phyloP scores from a whole-genome alignment of 2,113 vertebrate genomes.

The Recurvirostra avosetta region DNA sequence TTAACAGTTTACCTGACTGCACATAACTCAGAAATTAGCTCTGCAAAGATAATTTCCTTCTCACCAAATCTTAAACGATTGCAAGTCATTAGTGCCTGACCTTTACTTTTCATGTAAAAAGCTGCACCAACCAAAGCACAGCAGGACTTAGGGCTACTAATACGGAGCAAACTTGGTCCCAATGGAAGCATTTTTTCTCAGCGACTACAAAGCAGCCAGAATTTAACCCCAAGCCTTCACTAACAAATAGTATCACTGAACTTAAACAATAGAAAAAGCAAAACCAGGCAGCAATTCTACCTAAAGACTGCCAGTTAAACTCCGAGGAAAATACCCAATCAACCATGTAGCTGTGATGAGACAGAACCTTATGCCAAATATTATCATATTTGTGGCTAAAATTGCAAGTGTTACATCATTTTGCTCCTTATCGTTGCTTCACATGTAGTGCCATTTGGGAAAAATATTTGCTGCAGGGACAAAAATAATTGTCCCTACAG shows the following conservation, averaged over 20 bases:
- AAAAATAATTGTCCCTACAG: not conserved
- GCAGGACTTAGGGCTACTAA: too few relatives aligned
- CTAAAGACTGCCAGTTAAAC: not conserved
- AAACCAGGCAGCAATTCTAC: not conserved
- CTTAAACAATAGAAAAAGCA: not conserved
- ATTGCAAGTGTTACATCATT: not conserved
- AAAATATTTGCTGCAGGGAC: not conserved
- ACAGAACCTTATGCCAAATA: not conserved
- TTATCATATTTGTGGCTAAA: not conserved
- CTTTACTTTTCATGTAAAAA: not conserved
- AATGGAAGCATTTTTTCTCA: not conserved
- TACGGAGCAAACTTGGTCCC: not conserved
- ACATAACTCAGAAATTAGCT: not conserved
- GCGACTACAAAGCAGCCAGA: not conserved
- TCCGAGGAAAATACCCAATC: not conserved
- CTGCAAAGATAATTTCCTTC: not conserved
- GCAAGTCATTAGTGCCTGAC: not conserved
- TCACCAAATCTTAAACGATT: not conserved
- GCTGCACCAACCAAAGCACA: not conserved
- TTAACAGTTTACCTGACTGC: not conserved
- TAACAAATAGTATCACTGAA: not conserved
- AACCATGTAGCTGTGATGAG: not conserved
- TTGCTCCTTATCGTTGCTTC: not conserved
- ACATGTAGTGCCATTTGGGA: not conserved
- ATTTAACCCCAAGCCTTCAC: not conserved